Evolutionary conservation across 2,888 invertebrate genomes (phyloP).

Genomic region (Clostera curtula): DNA sequence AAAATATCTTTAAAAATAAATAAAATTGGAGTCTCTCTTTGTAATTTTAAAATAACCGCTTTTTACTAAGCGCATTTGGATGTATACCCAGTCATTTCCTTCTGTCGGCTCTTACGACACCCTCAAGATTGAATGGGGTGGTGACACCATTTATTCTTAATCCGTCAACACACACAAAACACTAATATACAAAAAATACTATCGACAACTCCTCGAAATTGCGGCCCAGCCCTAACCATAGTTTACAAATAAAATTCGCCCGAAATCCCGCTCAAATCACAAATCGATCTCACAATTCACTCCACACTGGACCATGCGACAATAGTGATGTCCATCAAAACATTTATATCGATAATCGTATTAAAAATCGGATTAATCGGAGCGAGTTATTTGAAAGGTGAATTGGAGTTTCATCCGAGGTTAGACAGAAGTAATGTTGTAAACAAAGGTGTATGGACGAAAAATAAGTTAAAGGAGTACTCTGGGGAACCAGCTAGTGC

Average conservation of each 20-base stretch:
- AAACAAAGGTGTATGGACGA: constrained; percentile 52
- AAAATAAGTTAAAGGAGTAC: constrained; percentile 21
- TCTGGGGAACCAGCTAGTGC: constrained; percentile 17
- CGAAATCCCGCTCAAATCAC: constrained; percentile 28
- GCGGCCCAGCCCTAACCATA: constrained; percentile 15
- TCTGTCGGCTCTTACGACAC: too few species aligned
- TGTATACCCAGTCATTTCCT: too few species aligned
- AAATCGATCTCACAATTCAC: constrained; percentile 25
- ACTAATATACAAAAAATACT: constrained; percentile 42
- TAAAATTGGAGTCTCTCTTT: too few species aligned
- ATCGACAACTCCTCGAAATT: constrained; percentile 5
- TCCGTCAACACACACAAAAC: too few species aligned
- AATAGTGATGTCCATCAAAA: constrained; percentile 41
- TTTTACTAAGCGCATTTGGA: too few species aligned
- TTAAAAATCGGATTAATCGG: constrained; percentile 15
- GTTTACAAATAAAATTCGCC: constrained; percentile 25
- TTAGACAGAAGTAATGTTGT: constrained; percentile 48
- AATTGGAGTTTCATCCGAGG: constrained; percentile 29
- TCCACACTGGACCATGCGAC: constrained; percentile 16
- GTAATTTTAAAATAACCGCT: too few species aligned
- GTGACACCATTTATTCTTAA: too few species aligned
- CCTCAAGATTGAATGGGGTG: too few species aligned
- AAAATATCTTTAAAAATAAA: too few species aligned
- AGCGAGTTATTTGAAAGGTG: constrained; percentile 24
- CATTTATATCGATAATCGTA: constrained; percentile 29